phyloP scores from a whole-genome alignment of 2,888 invertebrate genomes.

The Drosophila longiperda region DNA sequence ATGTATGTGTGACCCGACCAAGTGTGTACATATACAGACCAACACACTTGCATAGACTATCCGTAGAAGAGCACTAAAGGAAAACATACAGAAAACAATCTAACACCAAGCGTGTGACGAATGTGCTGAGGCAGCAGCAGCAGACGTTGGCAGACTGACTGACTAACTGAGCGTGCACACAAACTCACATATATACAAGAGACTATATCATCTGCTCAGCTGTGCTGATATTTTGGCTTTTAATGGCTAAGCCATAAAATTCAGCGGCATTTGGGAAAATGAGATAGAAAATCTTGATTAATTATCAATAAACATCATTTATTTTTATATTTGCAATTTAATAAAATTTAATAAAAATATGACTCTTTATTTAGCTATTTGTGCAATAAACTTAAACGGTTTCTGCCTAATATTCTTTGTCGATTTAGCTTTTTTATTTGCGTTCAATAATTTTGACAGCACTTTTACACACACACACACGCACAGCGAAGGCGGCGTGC shows the following conservation, averaged over 20 bases:
- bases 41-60: constrained; percentile 3
- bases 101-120: constrained; percentile 61
- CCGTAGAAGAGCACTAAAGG: constrained; percentile 27
- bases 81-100: constrained; percentile 12
- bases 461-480: constrained; percentile 23
- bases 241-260: neutral
- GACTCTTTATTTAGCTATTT: neutral
- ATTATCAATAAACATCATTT: neutral
- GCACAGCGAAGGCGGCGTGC: constrained; percentile 10
- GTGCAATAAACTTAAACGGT: neutral
- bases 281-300: neutral
- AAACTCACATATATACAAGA: constrained; percentile 29
- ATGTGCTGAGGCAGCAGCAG: constrained; percentile 60
- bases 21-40: neutral
- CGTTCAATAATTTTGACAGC: neutral
- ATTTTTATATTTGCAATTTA: neutral
- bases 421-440: neutral
- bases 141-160: constrained; percentile 66
- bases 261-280: neutral
- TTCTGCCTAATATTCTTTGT: neutral
- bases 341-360: neutral
- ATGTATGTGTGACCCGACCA: constrained; percentile 16
- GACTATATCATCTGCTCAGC: neutral
- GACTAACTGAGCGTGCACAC: constrained; percentile 57
- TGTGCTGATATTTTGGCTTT: neutral